phyloP scores from a whole-genome alignment of 2,113 vertebrate species.

The Sylvia atricapilla region DNA sequence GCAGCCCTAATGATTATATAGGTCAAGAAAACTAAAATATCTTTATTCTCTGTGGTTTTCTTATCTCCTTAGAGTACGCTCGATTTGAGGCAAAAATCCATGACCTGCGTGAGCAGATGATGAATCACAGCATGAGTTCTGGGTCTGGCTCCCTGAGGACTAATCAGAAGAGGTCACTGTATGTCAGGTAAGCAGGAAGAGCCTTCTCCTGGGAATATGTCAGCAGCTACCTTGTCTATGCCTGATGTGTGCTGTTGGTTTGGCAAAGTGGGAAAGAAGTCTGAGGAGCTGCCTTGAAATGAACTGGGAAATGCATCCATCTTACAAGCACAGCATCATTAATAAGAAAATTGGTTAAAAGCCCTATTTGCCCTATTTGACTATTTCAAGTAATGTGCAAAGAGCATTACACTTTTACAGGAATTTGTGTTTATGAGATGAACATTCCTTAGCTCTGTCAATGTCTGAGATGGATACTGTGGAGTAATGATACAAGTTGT shows the following conservation, averaged over 20 bases:
- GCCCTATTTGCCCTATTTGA: background rate
- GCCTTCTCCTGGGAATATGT: background rate
- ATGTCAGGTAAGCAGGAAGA: constrained; percentile 84
- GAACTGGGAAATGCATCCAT: background rate
- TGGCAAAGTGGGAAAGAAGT: background rate
- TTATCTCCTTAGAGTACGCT: constrained; percentile 84
- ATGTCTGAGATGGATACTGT: background rate
- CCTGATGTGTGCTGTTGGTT: background rate
- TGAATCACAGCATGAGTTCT: constrained; percentile 99
- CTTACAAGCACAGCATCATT: background rate
- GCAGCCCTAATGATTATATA: background rate
- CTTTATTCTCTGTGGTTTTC: constrained; percentile 48
- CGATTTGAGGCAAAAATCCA: constrained; percentile 98
- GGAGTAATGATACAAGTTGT: background rate
- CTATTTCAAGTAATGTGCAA: background rate
- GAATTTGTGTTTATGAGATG: background rate
- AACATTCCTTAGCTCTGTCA: background rate
- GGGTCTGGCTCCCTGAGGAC: constrained; percentile 94
- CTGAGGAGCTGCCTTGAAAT: background rate
- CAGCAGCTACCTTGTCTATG: background rate
- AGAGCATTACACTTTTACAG: background rate
- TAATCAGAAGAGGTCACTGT: constrained; percentile 96
- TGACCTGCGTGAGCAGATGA: constrained; percentile 98
- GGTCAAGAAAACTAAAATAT: constrained; percentile 46
- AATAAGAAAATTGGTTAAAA: background rate